phyloP scores from a whole-genome alignment of 2,797 vertebrate species.

The Neosilurus hyrtlii region DNA sequence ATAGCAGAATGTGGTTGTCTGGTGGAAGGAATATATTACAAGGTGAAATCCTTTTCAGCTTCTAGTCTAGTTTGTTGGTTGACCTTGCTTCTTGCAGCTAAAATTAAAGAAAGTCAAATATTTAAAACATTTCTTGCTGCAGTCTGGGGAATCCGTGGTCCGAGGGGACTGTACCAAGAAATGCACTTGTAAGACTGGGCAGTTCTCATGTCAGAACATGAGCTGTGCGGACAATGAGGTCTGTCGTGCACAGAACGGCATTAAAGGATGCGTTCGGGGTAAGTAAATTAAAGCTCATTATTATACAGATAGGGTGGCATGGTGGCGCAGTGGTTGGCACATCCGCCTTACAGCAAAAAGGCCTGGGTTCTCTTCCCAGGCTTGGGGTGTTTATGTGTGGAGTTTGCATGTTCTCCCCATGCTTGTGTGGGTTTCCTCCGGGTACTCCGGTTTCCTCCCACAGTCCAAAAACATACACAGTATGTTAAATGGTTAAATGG shows the following conservation, averaged over 20 bases:
- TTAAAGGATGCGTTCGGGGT: slow-evolving; percentile 58
- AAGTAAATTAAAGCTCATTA: slow-evolving; percentile 7
- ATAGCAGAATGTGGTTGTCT: slow-evolving; percentile 58
- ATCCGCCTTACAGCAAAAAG: no score
- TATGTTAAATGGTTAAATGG: no score
- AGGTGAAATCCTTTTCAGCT: slow-evolving; percentile 48
- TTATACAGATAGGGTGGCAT: background rate
- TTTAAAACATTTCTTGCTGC: slow-evolving; percentile 10
- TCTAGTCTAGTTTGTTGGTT: background rate
- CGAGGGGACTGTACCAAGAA: slow-evolving; percentile 59
- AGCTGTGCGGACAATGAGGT: slow-evolving; percentile 55
- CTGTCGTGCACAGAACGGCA: slow-evolving; percentile 59
- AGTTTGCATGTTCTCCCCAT: no score
- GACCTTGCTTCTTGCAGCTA: background rate
- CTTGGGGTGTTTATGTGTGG: no score
- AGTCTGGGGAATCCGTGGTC: slow-evolving; percentile 62
- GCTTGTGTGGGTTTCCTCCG: no score
- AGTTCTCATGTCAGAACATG: slow-evolving; percentile 59
- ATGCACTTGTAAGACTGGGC: slow-evolving; percentile 63
- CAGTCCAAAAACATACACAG: no score
- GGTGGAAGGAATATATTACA: slow-evolving; percentile 55
- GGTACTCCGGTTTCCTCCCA: no score
- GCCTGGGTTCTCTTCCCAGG: no score
- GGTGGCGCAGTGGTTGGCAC: no score
- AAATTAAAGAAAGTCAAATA: background rate